Evolutionary conservation across 1,140 invertebrate genomes (phyloP), one percentile per base, ranked within the genome.

Genomic region (Bathynomus jamesi): DNA sequence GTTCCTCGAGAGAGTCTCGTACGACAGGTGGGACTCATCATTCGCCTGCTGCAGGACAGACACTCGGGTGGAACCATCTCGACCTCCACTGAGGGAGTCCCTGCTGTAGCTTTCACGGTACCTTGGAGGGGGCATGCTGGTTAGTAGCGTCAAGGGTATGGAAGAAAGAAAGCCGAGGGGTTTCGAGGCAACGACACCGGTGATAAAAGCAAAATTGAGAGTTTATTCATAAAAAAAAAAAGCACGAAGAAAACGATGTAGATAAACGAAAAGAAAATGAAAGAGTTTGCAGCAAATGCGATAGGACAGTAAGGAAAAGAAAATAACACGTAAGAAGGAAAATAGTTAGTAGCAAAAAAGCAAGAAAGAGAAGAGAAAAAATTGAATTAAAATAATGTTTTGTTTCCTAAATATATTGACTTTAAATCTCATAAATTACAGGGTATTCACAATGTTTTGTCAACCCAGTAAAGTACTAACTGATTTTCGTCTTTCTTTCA

Each of bases 1-100:
- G 81, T 95, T 92, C 79, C 91, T 87, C 46, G 92, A 88, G 74
- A 94, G 82, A 79, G 91, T 91, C 80, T 94, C 92, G 80, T 94
- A 94, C 77, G 90, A 90, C 1, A 80, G 46, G 67, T 81, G 78
- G 69, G 88, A 87, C 69, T 90, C 82, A 78, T 89, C 88, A 73
- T 89, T 88, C 67, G 88, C 87, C 79, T 89, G 89, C 80, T 91
- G 91, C 28, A 90, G 90, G 70, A 92, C 85, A 10, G 91, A 92
- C 65, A 89, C 90, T 65, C 93, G 84, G 53, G 92, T 88, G 78
- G 90, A 91, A 46, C 89, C 88, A 83, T 92, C 91, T 79, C 90
- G 86, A 70, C 86, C 85, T 71, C 61, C 30, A 31, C 28, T 28
- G 28, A 53, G 53, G 25, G 67, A 69, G 29, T 76, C 72, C 82